These are phyloP conservation scores for Cylloceria caligata DNA, from an alignment of 2,888 invertebrate genomes.

Conservation along the genomic window DNA sequence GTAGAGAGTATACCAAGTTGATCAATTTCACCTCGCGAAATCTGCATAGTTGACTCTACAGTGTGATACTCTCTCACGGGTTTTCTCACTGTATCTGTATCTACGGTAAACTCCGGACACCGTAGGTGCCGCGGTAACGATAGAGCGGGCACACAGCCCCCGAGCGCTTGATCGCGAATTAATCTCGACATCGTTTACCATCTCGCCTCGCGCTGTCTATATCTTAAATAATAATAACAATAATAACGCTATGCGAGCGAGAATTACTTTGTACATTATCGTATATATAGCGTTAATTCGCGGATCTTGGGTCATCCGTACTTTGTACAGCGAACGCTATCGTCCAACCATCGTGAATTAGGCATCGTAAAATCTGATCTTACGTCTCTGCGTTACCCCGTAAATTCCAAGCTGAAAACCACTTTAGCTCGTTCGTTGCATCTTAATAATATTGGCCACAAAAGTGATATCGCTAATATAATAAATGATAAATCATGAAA, in stretches of 20 bases:
- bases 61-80: constrained; percentile 50
- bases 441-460: constrained; percentile 53
- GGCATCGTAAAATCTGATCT: constrained; percentile 58
- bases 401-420: constrained; percentile 50
- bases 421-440: constrained; percentile 25
- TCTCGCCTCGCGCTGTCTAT: constrained; percentile 55
- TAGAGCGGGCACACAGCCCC: constrained; percentile 46
- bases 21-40: constrained; percentile 49
- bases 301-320: neutral
- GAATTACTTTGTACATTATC: constrained; percentile 24
- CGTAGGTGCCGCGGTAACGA: constrained; percentile 60
- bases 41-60: constrained; percentile 50
- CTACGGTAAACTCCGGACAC: neutral
- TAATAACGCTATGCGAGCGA: constrained; percentile 27
- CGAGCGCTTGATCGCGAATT: constrained; percentile 67
- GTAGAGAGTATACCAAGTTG: neutral
- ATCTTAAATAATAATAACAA: constrained; percentile 53
- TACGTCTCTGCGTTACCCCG: constrained; percentile 13
- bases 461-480: constrained; percentile 48
- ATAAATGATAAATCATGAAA: constrained; percentile 44
- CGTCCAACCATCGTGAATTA: constrained; percentile 55
- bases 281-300: neutral
- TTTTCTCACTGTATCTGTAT: constrained; percentile 36
- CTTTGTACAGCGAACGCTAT: neutral
- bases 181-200: constrained; percentile 67